Evolutionary conservation across 2,797 vertebrate species (phyloP).

Genomic region (Lophotriccus pileatus): DNA sequence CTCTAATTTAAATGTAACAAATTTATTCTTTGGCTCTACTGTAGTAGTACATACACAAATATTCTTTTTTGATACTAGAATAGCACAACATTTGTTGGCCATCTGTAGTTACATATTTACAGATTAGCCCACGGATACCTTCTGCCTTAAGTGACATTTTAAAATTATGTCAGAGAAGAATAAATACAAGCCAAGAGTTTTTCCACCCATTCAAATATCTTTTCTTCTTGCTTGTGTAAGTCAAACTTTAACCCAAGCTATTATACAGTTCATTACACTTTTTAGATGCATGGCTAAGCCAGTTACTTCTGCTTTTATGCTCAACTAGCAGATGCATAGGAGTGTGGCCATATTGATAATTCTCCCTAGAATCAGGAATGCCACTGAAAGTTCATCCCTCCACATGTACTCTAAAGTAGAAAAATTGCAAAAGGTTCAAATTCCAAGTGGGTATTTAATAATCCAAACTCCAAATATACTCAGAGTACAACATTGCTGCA

Average conservation of each 20-base stretch:
- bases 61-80: background rate
- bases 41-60: background rate
- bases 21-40: background rate
- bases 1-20: background rate
- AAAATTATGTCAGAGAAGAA: background rate
- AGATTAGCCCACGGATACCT: background rate
- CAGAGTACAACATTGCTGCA: background rate
- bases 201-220: background rate
- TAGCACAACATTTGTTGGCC: background rate
- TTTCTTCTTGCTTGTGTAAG: background rate
- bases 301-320: background rate
- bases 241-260: background rate
- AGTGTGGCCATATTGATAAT: background rate
- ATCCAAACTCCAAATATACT: background rate
- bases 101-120: background rate
- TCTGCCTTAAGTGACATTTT: background rate
- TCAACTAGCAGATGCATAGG: background rate
- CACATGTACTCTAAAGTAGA: fast-evolving
- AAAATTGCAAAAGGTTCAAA: background rate
- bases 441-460: background rate
- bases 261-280: background rate
- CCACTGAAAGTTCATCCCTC: background rate
- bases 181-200: background rate
- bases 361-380: background rate
- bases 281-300: background rate